Base-by-base conservation (phyloP, 2,113 vertebrate genomes). In the Pseudorectes ferrugineus region DNA sequence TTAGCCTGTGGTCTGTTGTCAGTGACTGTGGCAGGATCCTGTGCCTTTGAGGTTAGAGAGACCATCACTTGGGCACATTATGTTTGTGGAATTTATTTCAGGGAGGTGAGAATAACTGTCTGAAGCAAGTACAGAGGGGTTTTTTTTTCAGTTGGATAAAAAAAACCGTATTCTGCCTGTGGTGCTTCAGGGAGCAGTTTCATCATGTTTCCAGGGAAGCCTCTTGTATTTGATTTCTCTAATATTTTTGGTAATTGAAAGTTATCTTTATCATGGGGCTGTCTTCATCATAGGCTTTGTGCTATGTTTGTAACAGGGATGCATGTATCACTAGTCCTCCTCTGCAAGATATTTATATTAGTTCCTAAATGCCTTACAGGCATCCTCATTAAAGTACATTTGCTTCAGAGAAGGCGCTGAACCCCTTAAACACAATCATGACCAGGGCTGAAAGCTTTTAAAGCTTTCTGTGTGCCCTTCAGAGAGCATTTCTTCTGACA, bases 41-140 rank as follows among this genome's bases (percentile, higher is more conserved):
- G 0, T 36, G 77, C 38, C 58, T 52, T 24, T 54, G 33, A 49
- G 42, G 23, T 62, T 42, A 35, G 38, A 73, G 36, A 17, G 5
- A 23, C 49, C 3, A 1, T 57, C 1, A 0, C 43, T 43, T 43
- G 6, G 46, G 33, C 63, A 26, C 4, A 0, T 24, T 24, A 9
- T 3, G 0, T 46, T 70, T 36, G 80, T 75, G 38, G 14, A 48
- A 52, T 15, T 58, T 72, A 19, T 71, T 79, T 65, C 48, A 68
- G 45, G 52, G 45, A 68, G 58, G 22, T 45, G n/a, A 71, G 57
- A 85, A 42, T 18, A 62, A 42, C 17, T 45, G 9, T 26, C 25
- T 76, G 72, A 83, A 74, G 29, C 40, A 62, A 71, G 14, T n/a
- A 68, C 33, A 62, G 46, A 45, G 12, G 12, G 23, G 0, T 1